Evolutionary conservation across 2,888 invertebrate genomes (phyloP).

Genomic region (Peribatodes rhomboidaria): DNA sequence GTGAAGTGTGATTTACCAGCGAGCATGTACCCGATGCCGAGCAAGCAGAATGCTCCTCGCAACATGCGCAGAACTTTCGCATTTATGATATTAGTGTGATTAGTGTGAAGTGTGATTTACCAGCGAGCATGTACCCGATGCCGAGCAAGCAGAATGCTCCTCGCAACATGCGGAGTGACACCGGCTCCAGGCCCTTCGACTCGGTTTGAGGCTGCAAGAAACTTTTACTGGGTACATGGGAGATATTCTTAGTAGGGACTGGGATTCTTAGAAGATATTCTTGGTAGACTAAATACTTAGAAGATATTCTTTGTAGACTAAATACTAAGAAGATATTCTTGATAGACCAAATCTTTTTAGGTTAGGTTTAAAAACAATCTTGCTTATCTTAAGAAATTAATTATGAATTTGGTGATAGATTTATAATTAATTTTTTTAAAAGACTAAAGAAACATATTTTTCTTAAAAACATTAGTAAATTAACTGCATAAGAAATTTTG

Average conservation of each 20-base stretch:
- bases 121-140: constrained; percentile 88
- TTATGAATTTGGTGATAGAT: too few species aligned
- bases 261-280: not conserved
- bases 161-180: constrained; percentile 90
- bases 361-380: too few species aligned
- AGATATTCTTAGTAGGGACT: too few species aligned
- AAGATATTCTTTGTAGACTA: not conserved
- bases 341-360: not conserved
- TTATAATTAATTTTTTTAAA: too few species aligned
- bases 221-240: not conserved
- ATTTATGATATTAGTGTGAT: too few species aligned
- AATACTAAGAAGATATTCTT: not conserved
- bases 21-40: constrained; percentile 88
- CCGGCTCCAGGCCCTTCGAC: constrained; percentile 86
- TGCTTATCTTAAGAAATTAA: too few species aligned
- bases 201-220: constrained; percentile 70
- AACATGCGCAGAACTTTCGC: constrained; percentile 91
- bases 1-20: constrained; percentile 82
- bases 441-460: too few species aligned
- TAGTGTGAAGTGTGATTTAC: constrained; percentile 68
- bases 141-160: constrained; percentile 91
- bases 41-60: constrained; percentile 90
- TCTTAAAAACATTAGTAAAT: too few species aligned
- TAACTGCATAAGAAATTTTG: too few species aligned
- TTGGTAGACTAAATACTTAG: not conserved